Evolutionary conservation across 2,113 vertebrate genomes (phyloP).

Genomic region (Syngnathus typhle): DNA sequence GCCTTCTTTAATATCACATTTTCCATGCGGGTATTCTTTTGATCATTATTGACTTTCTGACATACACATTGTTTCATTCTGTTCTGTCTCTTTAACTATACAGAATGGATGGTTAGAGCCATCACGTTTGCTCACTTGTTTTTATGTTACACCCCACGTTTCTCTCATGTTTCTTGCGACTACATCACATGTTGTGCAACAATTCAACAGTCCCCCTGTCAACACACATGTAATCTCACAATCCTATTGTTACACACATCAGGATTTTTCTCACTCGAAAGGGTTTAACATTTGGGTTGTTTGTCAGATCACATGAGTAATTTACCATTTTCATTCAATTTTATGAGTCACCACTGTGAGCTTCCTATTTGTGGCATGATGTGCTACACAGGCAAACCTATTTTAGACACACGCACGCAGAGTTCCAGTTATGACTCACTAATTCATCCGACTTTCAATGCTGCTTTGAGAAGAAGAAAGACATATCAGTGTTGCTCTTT

Average conservation of each 20-base stretch:
- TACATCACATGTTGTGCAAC: too few relatives aligned
- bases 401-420: background rate
- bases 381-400: slow-evolving; percentile 2
- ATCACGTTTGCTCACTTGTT: too few relatives aligned
- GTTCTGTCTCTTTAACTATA: too few relatives aligned
- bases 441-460: slow-evolving; percentile 12
- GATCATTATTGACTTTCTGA: too few relatives aligned
- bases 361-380: slow-evolving; percentile 12
- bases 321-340: slow-evolving; percentile 28
- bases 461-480: slow-evolving; percentile 19
- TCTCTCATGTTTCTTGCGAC: too few relatives aligned
- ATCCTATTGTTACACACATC: background rate
- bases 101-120: too few relatives aligned
- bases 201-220: too few relatives aligned
- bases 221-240: too few relatives aligned
- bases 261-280: background rate
- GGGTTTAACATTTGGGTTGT: background rate
- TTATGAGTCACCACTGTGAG: slow-evolving; percentile 34
- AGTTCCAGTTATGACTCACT: slow-evolving; percentile 34
- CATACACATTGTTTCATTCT: too few relatives aligned
- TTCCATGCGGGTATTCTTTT: too few relatives aligned
- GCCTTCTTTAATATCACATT: too few relatives aligned
- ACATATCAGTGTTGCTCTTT: slow-evolving; percentile 26
- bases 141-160: too few relatives aligned
- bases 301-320: slow-evolving; percentile 18